phyloP scores from a whole-genome alignment of 35 echinoderm and acorn worm species.

The Ophioderma brevispina region DNA sequence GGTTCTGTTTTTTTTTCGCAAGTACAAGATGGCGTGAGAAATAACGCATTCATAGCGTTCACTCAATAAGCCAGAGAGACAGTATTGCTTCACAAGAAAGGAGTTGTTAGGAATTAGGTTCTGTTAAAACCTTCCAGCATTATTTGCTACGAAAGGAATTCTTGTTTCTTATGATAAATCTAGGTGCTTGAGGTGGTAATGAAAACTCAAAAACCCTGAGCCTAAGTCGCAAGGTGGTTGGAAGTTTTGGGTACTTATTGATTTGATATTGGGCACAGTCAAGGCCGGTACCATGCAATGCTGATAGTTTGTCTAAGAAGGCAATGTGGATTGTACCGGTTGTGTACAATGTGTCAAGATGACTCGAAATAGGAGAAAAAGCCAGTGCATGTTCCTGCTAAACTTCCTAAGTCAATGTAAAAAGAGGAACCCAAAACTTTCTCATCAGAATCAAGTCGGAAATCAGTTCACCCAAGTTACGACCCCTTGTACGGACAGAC shows the following conservation, averaged over 20 bases:
- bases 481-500: too few species aligned
- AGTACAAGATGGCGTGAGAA: not conserved
- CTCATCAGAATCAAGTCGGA: too few species aligned
- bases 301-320: constrained; percentile 30
- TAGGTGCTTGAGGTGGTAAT: constrained; percentile 43
- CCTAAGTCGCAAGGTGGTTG: constrained; percentile 54
- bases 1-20: not conserved
- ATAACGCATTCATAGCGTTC: not conserved
- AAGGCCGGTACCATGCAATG: constrained; percentile 22
- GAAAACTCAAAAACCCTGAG: constrained; percentile 59
- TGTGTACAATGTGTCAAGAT: not conserved
- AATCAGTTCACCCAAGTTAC: too few species aligned
- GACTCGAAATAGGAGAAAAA: not conserved
- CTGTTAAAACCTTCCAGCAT: constrained; percentile 40
- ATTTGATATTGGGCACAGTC: constrained; percentile 5
- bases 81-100: constrained; percentile 53
- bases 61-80: not conserved
- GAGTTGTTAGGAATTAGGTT: constrained; percentile 43
- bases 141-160: constrained; percentile 53
- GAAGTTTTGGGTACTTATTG: constrained; percentile 30
- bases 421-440: too few species aligned
- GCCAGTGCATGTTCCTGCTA: not conserved
- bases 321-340: constrained; percentile 8
- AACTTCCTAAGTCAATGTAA: not conserved
- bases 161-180: constrained; percentile 51